A percentile compares a stretch with the other conserved stretches of the same genome.
These are phyloP conservation scores for Gallinago media DNA, from an alignment of 2,113 vertebrate species.

Conservation along the genomic window DNA sequence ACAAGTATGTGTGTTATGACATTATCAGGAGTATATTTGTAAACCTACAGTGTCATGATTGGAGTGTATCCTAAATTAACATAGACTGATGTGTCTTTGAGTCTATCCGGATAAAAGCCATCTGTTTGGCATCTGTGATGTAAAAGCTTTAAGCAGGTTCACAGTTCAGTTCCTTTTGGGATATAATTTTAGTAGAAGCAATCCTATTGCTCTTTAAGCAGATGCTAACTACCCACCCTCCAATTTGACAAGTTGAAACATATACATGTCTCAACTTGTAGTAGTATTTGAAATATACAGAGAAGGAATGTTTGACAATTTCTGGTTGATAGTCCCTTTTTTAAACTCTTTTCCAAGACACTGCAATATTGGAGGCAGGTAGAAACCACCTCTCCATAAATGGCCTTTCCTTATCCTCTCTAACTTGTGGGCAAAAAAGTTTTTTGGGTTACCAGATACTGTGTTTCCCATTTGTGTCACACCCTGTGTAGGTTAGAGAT, in stretches of 20 bases:
- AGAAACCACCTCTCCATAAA: background rate
- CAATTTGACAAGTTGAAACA: background rate
- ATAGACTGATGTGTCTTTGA: background rate
- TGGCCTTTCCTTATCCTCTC: background rate
- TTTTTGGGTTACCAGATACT: background rate
- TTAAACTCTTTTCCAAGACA: background rate
- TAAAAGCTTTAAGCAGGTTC: slow-evolving; percentile 32
- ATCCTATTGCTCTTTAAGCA: background rate
- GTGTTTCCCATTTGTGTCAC: slow-evolving; percentile 36
- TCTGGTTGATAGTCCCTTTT: background rate
- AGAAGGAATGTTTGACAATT: background rate
- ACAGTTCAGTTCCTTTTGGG: background rate
- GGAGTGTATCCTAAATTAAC: background rate
- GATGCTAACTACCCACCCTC: background rate
- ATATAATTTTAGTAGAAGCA: background rate
- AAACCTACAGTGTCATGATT: background rate
- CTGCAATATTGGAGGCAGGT: background rate
- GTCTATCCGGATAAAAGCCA: background rate
- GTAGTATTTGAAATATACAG: background rate
- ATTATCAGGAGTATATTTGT: background rate
- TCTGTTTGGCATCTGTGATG: slow-evolving; percentile 18
- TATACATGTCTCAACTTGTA: background rate
- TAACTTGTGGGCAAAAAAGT: background rate
- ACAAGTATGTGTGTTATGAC: background rate
- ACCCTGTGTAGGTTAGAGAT: background rate